Evolutionary conservation across 2,888 invertebrate species (phyloP).

Genomic region (Harpalus rubripes): DNA sequence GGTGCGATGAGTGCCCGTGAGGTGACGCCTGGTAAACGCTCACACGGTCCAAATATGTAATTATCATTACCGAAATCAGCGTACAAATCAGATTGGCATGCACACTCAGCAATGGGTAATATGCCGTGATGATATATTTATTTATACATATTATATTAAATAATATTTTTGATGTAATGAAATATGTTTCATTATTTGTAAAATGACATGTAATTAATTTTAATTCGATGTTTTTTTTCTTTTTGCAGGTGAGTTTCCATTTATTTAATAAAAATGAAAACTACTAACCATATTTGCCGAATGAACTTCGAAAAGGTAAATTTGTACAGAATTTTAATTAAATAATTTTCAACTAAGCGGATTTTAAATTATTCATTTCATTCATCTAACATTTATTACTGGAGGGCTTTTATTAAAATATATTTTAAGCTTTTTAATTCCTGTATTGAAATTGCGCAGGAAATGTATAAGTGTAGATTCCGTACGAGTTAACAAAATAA

Average conservation of each 20-base stretch:
- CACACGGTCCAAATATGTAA: no score
- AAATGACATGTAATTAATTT: constrained; percentile 23
- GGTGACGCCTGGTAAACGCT: no score
- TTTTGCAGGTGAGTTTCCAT: constrained; percentile 56
- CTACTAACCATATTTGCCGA: constrained; percentile 37
- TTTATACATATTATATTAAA: no score
- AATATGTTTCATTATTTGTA: neutral
- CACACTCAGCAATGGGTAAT: no score
- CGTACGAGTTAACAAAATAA: no score
- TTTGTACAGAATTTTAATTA: constrained; percentile 32
- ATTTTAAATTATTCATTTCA: constrained; percentile 46
- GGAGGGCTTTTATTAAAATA: neutral
- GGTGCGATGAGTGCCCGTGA: no score
- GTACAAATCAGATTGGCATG: no score
- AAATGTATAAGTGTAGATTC: no score
- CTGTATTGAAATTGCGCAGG: no score
- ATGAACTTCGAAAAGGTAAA: constrained; percentile 42
- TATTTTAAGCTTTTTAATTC: neutral
- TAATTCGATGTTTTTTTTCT: constrained; percentile 40
- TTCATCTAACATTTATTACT: constrained; percentile 3
- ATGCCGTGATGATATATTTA: no score
- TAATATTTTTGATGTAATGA: neutral
- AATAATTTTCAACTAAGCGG: constrained; percentile 36
- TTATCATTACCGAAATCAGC: no score
- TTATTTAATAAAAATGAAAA: constrained; percentile 35